Conservation (phyloP, 1,140 invertebrate genomes). For the Anastrepha obliqua region DNA sequence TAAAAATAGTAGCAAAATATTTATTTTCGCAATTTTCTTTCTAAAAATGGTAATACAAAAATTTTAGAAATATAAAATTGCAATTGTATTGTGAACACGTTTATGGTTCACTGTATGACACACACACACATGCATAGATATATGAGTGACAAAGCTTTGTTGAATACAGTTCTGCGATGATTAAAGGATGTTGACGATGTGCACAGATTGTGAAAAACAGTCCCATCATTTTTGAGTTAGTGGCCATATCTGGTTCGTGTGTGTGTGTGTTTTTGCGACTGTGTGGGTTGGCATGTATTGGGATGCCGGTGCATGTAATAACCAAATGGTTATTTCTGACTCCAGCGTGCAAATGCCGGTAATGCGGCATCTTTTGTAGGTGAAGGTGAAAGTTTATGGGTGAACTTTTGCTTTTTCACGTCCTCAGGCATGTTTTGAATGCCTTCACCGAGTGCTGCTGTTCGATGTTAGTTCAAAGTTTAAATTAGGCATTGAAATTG, state of each 20-base stretch:
- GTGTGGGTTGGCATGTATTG: too few species aligned
- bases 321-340: too few species aligned
- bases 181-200: too few species aligned
- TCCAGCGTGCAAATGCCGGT: neutral
- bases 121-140: neutral
- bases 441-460: neutral
- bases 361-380: neutral
- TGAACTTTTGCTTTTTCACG: neutral
- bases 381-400: conserved; percentile 8
- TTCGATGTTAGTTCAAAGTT: neutral
- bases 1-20: too few species aligned
- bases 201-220: neutral
- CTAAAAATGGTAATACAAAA: too few species aligned
- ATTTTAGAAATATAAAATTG: too few species aligned
- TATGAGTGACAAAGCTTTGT: neutral
- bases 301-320: too few species aligned
- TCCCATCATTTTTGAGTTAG: neutral
- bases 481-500: conserved; percentile 22
- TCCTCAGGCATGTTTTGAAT: neutral
- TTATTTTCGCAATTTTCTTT: too few species aligned
- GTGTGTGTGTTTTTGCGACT: too few species aligned
- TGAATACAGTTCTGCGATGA: too few species aligned
- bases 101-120: neutral
- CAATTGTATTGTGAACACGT: neutral
- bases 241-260: too few species aligned